phyloP scores from a whole-genome alignment of 2,113 vertebrate genomes.

The Lophochroa leadbeateri region DNA sequence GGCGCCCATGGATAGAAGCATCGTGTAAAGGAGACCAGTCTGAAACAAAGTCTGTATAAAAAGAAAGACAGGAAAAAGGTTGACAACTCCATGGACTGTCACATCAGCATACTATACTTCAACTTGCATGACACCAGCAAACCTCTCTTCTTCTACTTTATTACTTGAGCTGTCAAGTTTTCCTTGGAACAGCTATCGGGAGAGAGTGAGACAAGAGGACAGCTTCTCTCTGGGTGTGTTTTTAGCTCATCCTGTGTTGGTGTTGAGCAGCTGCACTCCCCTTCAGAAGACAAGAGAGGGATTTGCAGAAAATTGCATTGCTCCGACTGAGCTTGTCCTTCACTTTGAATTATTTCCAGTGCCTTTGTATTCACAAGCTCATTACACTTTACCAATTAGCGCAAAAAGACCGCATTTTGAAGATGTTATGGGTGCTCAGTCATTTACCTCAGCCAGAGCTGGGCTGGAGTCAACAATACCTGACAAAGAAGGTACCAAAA shows the following conservation, averaged over 20 bases:
- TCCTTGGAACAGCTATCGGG: background rate
- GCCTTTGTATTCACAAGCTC: background rate
- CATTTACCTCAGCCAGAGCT: background rate
- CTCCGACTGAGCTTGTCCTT: background rate
- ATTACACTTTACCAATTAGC: background rate
- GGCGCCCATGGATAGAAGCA: slow-evolving; percentile 82
- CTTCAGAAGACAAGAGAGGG: background rate
- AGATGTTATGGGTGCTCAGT: background rate
- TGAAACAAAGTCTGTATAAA: slow-evolving; percentile 74
- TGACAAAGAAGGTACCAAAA: background rate
- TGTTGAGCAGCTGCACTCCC: accelerated
- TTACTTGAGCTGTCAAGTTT: background rate
- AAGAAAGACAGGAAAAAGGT: background rate
- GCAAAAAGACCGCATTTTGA: background rate
- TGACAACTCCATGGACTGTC: background rate
- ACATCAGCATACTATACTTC: background rate
- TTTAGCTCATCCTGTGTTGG: background rate
- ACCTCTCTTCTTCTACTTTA: background rate
- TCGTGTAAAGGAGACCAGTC: slow-evolving; percentile 90
- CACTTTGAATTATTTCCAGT: background rate
- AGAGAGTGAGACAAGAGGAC: background rate
- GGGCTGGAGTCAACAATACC: background rate
- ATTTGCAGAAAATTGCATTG: background rate
- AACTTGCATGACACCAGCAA: background rate
- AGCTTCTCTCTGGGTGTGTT: background rate